phyloP scores from a whole-genome alignment of 2,888 invertebrate species.

The Rotaria magnacalcarata region DNA sequence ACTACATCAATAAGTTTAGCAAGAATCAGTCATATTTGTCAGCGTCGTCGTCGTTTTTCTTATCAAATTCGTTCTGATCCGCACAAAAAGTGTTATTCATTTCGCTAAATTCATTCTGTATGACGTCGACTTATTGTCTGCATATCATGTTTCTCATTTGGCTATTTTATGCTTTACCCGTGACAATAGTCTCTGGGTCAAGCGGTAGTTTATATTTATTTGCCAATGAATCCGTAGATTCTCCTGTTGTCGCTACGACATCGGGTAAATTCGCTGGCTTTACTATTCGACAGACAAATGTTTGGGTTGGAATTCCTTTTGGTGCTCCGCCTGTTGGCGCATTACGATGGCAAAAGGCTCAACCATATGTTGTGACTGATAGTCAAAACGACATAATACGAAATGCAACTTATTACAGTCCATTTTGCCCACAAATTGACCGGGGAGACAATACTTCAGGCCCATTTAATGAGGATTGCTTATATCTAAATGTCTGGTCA shows the following conservation, averaged over 20 bases:
- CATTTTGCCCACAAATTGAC: not conserved
- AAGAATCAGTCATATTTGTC: no score
- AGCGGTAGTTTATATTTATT: not conserved
- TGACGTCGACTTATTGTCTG: no score
- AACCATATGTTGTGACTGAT: not conserved
- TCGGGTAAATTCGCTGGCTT: conserved; percentile 4
- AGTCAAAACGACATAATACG: not conserved
- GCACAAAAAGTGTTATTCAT: no score
- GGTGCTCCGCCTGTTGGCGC: not conserved
- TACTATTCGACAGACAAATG: conserved; percentile 30
- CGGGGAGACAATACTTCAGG: not conserved
- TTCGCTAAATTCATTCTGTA: no score
- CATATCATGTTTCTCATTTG: not conserved
- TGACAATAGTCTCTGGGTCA: not conserved
- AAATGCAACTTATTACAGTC: conserved; percentile 30
- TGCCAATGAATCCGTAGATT: not conserved
- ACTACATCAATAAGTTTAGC: no score
- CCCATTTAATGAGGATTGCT: conserved; percentile 73
- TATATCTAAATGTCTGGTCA: conserved; percentile 84
- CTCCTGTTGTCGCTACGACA: not conserved
- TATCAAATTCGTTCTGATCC: no score
- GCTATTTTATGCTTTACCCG: not conserved
- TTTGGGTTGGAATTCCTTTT: conserved; percentile 29
- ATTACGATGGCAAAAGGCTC: not conserved
- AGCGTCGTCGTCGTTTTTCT: no score